These are phyloP conservation scores for Hippocampus barbouri DNA, from an alignment of 2,113 vertebrate species.

Conservation along the genomic window DNA sequence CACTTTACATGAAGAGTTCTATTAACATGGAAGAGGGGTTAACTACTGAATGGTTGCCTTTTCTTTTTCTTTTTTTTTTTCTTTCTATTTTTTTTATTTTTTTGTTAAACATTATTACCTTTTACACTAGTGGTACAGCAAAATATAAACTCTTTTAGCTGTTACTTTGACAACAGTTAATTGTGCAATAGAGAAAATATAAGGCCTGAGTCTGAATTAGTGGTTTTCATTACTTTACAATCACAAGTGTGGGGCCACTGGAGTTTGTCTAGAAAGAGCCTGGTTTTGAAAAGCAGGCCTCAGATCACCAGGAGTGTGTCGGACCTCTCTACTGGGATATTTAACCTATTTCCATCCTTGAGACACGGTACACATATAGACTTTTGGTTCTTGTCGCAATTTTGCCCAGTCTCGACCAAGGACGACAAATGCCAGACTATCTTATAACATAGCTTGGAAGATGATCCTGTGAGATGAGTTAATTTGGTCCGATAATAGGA, in stretches of 20 bases:
- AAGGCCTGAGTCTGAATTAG: conserved; percentile 99
- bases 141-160: conserved; percentile 99
- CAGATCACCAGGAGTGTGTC: conserved; percentile 75
- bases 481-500: too few relatives aligned
- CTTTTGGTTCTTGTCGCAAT: too few relatives aligned
- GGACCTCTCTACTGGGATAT: conserved; percentile 62
- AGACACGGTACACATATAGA: too few relatives aligned
- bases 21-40: conserved; percentile 84
- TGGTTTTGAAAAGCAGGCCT: conserved; percentile 67
- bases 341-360: conserved; percentile 23
- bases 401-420: too few relatives aligned
- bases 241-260: conserved; percentile 80
- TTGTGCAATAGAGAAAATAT: conserved; percentile 99
- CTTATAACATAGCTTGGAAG: too few relatives aligned
- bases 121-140: conserved; percentile 99
- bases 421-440: too few relatives aligned
- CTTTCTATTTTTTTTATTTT: conserved; percentile 61
- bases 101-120: conserved; percentile 50
- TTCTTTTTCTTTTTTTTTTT: conserved; percentile 59
- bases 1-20: conserved; percentile 85
- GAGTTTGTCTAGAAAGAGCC: conserved; percentile 75
- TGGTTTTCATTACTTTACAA: conserved; percentile 85
- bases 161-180: conserved; percentile 96
- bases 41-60: conserved; percentile 83
- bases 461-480: too few relatives aligned